These are phyloP conservation scores for Magallana gigas DNA, from an alignment of 1,140 invertebrate species.

Conservation along the genomic window DNA sequence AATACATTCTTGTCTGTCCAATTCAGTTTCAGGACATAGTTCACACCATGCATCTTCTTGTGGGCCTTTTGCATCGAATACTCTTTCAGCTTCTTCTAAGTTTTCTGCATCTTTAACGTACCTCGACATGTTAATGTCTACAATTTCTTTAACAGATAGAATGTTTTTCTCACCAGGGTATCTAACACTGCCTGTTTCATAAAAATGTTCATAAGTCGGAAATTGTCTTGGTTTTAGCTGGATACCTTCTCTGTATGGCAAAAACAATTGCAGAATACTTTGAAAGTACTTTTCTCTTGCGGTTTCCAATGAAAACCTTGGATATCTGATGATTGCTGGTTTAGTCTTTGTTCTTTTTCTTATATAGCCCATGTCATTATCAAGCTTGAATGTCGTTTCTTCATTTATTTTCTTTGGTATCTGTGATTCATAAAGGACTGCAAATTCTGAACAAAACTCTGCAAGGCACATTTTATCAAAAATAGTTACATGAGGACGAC, in stretches of 20 bases:
- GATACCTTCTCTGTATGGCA: slow-evolving; percentile 46
- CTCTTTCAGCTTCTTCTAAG: slow-evolving; percentile 40
- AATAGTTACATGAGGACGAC: background rate
- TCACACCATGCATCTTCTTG: slow-evolving; percentile 25
- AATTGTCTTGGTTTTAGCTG: slow-evolving; percentile 43
- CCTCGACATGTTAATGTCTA: background rate
- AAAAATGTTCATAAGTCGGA: slow-evolving; percentile 21
- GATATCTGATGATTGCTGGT: slow-evolving; percentile 48
- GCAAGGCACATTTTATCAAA: slow-evolving; percentile 45
- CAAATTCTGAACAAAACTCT: slow-evolving; percentile 53
- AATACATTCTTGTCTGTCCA: slow-evolving; percentile 33
- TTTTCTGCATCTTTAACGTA: slow-evolving; percentile 31
- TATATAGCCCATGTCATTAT: slow-evolving; percentile 53
- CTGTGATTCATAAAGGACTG: slow-evolving; percentile 40
- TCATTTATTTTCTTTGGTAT: slow-evolving; percentile 34
- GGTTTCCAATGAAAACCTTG: slow-evolving; percentile 48
- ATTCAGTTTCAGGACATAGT: slow-evolving; percentile 40
- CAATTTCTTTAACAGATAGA: background rate
- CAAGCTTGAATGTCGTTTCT: slow-evolving; percentile 25
- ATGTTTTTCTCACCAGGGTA: background rate
- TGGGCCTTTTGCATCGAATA: background rate
- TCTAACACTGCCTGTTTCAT: background rate
- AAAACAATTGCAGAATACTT: slow-evolving; percentile 48
- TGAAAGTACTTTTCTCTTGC: slow-evolving; percentile 52
- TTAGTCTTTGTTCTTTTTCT: slow-evolving; percentile 47